phyloP scores from a whole-genome alignment of 2,113 vertebrate genomes.

The Mormyrus lacerda region DNA sequence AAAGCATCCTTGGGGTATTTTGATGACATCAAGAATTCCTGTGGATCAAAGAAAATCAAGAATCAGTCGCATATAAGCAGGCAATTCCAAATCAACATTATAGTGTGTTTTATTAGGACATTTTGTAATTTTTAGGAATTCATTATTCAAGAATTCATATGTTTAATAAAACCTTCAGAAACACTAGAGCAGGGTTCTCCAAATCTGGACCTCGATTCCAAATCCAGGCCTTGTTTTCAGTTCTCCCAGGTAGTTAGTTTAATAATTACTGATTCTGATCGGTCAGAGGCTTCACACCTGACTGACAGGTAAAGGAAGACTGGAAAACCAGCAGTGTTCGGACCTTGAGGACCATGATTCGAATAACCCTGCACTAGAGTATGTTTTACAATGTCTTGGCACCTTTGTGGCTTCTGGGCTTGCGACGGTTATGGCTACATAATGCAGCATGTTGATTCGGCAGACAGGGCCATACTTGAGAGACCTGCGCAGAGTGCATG shows the following conservation, averaged over 20 bases:
- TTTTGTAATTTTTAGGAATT: not conserved
- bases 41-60: not conserved
- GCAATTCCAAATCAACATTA: not conserved
- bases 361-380: too few species aligned
- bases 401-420: slow-evolving; percentile 60
- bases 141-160: not conserved
- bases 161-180: not conserved
- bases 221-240: too few species aligned
- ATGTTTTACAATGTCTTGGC: not conserved
- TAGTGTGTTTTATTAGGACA: not conserved
- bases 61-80: not conserved
- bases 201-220: too few species aligned
- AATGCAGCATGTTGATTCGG: slow-evolving; percentile 43
- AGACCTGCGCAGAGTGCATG: slow-evolving; percentile 37
- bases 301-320: too few species aligned
- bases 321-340: too few species aligned
- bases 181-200: too few species aligned
- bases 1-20: slow-evolving; percentile 54
- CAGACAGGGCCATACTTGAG: slow-evolving; percentile 48
- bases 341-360: too few species aligned
- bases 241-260: too few species aligned
- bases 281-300: too few species aligned
- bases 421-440: slow-evolving; percentile 20
- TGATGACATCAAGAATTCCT: slow-evolving; percentile 62
- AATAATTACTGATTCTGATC: too few species aligned